A percentile compares a stretch with the other conserved stretches of the same genome.
Evolutionary conservation across 2,797 vertebrate genomes (phyloP).

Genomic region (Neomorphus geoffroyi): DNA sequence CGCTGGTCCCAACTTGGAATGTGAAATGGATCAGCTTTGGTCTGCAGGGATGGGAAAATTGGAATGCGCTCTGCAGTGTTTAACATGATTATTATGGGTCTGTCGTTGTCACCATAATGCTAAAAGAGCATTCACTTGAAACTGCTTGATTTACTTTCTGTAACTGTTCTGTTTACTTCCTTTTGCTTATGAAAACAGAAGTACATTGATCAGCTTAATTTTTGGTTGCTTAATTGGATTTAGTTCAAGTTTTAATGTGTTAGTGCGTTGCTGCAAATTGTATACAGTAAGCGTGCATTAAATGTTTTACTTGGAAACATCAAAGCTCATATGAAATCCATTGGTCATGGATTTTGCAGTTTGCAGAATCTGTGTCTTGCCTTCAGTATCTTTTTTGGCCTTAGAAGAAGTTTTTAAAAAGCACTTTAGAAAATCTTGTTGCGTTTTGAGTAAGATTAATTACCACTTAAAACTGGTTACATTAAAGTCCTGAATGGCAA

Average conservation of each 20-base stretch:
- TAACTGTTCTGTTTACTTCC: neutral
- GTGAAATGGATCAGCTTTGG: neutral
- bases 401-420: neutral
- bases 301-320: neutral
- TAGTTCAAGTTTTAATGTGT: neutral
- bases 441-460: neutral
- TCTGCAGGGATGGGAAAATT: neutral
- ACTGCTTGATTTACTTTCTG: neutral
- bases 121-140: neutral
- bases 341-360: neutral
- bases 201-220: neutral
- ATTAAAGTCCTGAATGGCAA: neutral
- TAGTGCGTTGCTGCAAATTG: neutral
- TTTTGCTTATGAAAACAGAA: neutral
- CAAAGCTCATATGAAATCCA: neutral
- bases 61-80: fast-evolving
- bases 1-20: fast-evolving
- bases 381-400: neutral
- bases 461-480: neutral
- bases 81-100: neutral
- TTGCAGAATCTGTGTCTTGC: neutral
- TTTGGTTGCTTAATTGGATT: neutral
- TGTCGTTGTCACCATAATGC: fast-evolving
- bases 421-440: neutral
- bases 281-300: neutral